phyloP scores from a whole-genome alignment of 35 echinoderm and acorn worm species.

The Hemicentrotus pulcherrimus region DNA sequence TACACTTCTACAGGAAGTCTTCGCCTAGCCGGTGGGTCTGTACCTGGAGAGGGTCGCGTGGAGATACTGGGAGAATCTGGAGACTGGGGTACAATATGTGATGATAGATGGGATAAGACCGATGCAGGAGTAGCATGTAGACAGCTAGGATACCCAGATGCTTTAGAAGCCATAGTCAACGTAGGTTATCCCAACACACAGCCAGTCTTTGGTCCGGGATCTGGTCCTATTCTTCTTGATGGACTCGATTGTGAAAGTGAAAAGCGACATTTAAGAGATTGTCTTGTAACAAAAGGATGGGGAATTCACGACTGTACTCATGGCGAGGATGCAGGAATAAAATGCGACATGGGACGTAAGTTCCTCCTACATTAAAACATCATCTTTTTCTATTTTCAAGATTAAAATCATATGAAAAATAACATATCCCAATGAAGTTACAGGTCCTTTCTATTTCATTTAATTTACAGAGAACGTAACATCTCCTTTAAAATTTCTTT shows the following conservation, averaged over 20 bases:
- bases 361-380: too few relatives aligned
- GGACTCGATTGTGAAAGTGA: constrained; percentile 5
- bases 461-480: too few relatives aligned
- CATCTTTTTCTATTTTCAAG: too few relatives aligned
- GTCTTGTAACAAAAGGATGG: constrained; percentile 18
- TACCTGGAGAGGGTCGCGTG: constrained; percentile 10
- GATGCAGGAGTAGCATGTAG: constrained; percentile 38
- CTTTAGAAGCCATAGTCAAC: not conserved
- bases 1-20: not conserved
- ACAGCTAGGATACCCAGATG: constrained; percentile 35
- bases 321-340: constrained; percentile 48
- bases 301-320: constrained; percentile 53
- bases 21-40: not conserved
- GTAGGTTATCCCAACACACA: not conserved
- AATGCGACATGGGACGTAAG: not conserved
- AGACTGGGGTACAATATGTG: constrained; percentile 53
- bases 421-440: too few relatives aligned
- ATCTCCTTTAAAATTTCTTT: too few relatives aligned
- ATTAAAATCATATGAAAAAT: too few relatives aligned
- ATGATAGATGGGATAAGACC: constrained; percentile 24
- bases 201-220: constrained; percentile 40
- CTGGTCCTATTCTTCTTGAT: constrained; percentile 51
- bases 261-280: constrained; percentile 30
- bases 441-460: too few relatives aligned
- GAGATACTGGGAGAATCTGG: constrained; percentile 18